Evolutionary conservation across 1,140 invertebrate species (phyloP), one percentile per base, ranked within the genome.

Genomic region (Papilio polytes): DNA sequence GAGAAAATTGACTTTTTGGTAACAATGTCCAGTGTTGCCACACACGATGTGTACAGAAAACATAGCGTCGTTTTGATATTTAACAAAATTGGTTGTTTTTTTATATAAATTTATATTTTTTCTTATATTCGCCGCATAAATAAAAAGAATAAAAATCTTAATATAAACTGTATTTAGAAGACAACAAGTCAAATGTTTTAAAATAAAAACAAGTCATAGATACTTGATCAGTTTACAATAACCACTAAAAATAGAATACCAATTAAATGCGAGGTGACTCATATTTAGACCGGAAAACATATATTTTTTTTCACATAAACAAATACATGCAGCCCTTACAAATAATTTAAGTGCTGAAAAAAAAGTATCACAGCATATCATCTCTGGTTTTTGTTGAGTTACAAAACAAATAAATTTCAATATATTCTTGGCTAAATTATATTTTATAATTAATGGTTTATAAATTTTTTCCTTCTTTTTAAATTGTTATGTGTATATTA

Each of bases 1-100:
- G 86, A 83, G 4, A 82, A 85, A 91, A 91, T 89, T 92, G 89
- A 92, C 90, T 92, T 91, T 86, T 90, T 90, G 89, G 92, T 92
- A 94, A 92, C 90, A 92, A 85, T 78, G 76, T 77, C 84, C 76
- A 63, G 10, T 66, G 46, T 78, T 22, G 59, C 59, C 56, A 78
- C 48, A 46, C 46, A 78, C n/a, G 59, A 78, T 78, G 77, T 10
- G 31, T 63, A 20, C 36, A 20, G 56, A n/a, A 78, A 22, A 78
- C n/a, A 44, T 66, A 46, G 9, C 7, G 15, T 63, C 77, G 13
- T 63, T 63, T 46, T 63, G 15, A 59, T 18, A 59, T 59, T 66
- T 51, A 78, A 78, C 53, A 78, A 78, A 78, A 78, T 63, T 22
- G 77, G 31, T 63, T 63, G 31, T 63, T 63, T 78, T 41, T 66